These are phyloP conservation scores for Crocuta crocuta DNA, from an alignment of 2,113 vertebrate genomes.

Conservation along the genomic window DNA sequence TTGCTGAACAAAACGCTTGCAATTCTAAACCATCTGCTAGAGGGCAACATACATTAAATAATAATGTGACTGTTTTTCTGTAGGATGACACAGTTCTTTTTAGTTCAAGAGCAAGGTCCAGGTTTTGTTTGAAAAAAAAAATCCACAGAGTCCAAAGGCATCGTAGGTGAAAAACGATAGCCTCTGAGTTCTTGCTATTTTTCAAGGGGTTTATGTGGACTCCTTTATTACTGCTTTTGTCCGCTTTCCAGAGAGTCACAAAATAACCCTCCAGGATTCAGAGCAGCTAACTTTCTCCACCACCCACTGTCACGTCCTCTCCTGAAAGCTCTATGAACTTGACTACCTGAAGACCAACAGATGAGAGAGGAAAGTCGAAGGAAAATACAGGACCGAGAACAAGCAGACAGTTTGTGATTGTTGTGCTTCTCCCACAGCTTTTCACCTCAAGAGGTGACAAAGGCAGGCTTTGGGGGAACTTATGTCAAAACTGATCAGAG, in stretches of 20 bases:
- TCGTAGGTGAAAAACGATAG: background rate
- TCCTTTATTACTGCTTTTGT: background rate
- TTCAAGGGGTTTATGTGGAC: background rate
- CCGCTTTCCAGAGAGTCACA: background rate
- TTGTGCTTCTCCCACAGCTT: background rate
- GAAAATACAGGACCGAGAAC: accelerated
- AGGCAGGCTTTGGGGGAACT: background rate
- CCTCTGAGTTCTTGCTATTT: background rate
- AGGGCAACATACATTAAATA: conserved; percentile 81
- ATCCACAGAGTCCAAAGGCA: background rate
- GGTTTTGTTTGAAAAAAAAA: background rate
- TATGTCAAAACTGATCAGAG: background rate
- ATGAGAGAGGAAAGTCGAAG: background rate
- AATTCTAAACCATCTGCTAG: conserved; percentile 80
- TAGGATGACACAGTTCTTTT: background rate
- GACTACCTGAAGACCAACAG: background rate
- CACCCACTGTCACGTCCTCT: background rate
- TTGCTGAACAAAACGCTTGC: conserved; percentile 58
- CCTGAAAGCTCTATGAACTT: background rate
- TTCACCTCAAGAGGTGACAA: background rate
- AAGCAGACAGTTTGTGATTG: background rate
- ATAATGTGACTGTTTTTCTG: conserved; percentile 36
- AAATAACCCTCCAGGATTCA: background rate
- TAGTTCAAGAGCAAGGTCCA: background rate
- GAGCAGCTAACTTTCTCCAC: background rate